Conservation (phyloP, 2,797 vertebrate genomes). For the Cephalopachus bancanus region DNA sequence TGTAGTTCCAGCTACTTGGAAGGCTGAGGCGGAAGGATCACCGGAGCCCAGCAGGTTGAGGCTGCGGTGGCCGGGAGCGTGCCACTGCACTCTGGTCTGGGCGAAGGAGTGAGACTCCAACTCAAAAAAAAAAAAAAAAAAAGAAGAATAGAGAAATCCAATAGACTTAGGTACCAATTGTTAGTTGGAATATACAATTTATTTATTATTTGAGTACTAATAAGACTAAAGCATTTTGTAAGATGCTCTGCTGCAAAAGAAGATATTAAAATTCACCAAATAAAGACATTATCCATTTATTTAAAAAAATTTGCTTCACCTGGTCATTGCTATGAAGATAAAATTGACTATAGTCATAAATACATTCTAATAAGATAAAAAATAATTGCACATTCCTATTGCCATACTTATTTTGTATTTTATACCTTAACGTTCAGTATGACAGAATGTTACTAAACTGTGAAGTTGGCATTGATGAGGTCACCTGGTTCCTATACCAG, state of each 20-base stretch:
- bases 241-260: conserved; percentile 26
- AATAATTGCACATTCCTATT: background rate
- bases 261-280: background rate
- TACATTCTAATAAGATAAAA: conserved; percentile 6
- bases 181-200: background rate
- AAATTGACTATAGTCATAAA: conserved; percentile 50
- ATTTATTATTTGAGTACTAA: background rate
- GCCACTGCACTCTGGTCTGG: too few relatives aligned
- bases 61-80: too few relatives aligned
- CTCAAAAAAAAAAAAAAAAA: background rate
- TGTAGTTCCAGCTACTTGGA: too few relatives aligned
- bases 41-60: too few relatives aligned
- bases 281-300: background rate
- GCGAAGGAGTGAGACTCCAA: too few relatives aligned
- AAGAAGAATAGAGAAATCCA: background rate
- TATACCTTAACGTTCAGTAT: conserved; percentile 36
- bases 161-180: background rate
- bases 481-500: background rate
- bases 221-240: background rate
- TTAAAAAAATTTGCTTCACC: conserved; percentile 47
- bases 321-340: conserved; percentile 47
- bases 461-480: conserved; percentile 50
- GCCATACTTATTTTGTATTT: conserved; percentile 39
- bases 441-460: conserved; percentile 20
- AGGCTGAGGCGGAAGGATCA: too few relatives aligned